Evolutionary conservation across 2,797 vertebrate species (phyloP).

Genomic region (Cyclopterus lumpus): DNA sequence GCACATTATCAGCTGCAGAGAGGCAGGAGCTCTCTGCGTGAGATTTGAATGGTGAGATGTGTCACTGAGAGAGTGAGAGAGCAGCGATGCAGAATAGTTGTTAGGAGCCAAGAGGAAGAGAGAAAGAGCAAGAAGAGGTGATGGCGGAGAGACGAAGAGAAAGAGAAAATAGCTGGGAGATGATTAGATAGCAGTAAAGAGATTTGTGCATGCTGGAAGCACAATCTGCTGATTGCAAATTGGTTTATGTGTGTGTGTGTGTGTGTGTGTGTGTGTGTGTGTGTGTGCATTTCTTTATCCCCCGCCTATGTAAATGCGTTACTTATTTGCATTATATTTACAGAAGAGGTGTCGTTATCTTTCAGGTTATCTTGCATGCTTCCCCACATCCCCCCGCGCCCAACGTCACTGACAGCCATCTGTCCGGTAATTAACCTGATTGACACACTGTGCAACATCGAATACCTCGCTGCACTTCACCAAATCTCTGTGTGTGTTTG

Average conservation of each 20-base stretch:
- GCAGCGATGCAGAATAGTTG: constrained; percentile 48
- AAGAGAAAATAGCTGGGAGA: constrained; percentile 34
- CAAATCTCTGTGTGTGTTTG: constrained; percentile 7
- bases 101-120: constrained; percentile 39
- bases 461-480: constrained; percentile 44
- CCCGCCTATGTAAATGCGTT: constrained; percentile 32
- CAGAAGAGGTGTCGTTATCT: constrained; percentile 56
- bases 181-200: constrained; percentile 44
- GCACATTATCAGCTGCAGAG: constrained; percentile 74
- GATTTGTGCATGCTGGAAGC: constrained; percentile 30
- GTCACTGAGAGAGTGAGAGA: constrained; percentile 62
- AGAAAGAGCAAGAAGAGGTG: constrained; percentile 44
- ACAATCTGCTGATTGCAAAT: constrained; percentile 36
- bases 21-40: constrained; percentile 64
- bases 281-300: constrained; percentile 3
- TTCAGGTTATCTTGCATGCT: constrained; percentile 32
- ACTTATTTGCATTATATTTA: constrained; percentile 44
- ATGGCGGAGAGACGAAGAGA: constrained; percentile 17
- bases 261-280: constrained; percentile 1
- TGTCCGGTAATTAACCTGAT: constrained; percentile 85
- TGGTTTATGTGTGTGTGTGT: neutral
- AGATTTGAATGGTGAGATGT: constrained; percentile 66
- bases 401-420: constrained; percentile 74
- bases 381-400: constrained; percentile 55
- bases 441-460: constrained; percentile 68